Evolutionary conservation across 2,113 vertebrate species (phyloP).

Genomic region (Quiscalus mexicanus): DNA sequence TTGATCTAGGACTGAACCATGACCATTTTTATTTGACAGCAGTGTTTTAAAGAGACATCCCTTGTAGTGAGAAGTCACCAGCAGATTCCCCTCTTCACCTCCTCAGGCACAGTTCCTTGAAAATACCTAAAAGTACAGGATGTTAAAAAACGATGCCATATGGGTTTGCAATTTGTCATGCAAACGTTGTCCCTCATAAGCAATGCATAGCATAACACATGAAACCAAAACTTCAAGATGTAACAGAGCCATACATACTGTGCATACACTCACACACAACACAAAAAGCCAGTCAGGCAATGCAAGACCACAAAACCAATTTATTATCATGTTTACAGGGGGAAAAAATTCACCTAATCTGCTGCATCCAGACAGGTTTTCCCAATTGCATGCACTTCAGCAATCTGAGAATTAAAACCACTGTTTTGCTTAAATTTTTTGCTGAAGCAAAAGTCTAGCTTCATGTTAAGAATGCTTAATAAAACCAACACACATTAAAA

Average conservation of each 20-base stretch:
- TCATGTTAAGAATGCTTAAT: slow-evolving; percentile 67
- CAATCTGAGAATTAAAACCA: not conserved
- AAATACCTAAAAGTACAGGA: slow-evolving; percentile 14
- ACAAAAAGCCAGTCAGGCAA: not conserved
- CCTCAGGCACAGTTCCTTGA: not conserved
- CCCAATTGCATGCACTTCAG: not conserved
- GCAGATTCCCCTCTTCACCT: not conserved
- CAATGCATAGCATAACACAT: not conserved
- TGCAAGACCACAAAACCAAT: not conserved
- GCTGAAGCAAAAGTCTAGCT: slow-evolving; percentile 47
- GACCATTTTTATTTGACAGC: not conserved
- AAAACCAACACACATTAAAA: slow-evolving; percentile 68
- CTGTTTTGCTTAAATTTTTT: slow-evolving; percentile 7
- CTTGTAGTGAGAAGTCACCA: not conserved
- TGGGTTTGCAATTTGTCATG: not conserved
- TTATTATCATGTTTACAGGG: not conserved
- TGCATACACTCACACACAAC: no score
- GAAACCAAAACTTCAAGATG: not conserved
- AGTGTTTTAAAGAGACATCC: not conserved
- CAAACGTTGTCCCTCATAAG: not conserved
- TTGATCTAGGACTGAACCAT: not conserved
- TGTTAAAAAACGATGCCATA: not conserved
- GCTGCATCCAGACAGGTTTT: not conserved
- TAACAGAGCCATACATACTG: not conserved
- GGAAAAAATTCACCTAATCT: slow-evolving; percentile 3